These are phyloP conservation scores for Polypterus senegalus DNA, from an alignment of 2,113 vertebrate genomes.

Conservation along the genomic window DNA sequence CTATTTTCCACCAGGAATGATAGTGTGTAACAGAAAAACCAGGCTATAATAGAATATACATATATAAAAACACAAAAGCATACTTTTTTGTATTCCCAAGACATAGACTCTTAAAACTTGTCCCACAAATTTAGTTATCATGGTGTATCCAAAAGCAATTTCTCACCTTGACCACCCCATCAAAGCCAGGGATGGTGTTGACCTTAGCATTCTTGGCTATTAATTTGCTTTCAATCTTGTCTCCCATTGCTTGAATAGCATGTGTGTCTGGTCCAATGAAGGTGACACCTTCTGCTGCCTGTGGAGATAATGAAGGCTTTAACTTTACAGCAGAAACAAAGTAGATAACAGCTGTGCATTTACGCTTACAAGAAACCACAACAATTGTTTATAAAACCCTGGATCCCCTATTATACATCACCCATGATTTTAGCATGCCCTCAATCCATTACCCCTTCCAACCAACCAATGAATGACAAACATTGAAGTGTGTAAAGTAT, in stretches of 20 bases:
- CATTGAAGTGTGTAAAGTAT: too few relatives aligned
- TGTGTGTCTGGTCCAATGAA: slow-evolving; percentile 84
- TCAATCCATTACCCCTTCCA: too few relatives aligned
- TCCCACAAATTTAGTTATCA: too few relatives aligned
- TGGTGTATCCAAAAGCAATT: slow-evolving; percentile 11
- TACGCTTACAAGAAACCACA: slow-evolving; percentile 19
- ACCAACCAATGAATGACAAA: too few relatives aligned
- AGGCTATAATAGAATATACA: too few relatives aligned
- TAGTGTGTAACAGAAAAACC: too few relatives aligned
- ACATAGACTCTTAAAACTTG: too few relatives aligned
- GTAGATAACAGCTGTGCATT: slow-evolving; percentile 34
- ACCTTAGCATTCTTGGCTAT: slow-evolving; percentile 89
- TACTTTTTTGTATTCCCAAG: too few relatives aligned
- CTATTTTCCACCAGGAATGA: too few relatives aligned
- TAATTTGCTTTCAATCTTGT: slow-evolving; percentile 97
- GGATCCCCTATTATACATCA: background rate
- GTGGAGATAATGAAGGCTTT: slow-evolving; percentile 63
- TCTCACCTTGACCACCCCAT: slow-evolving; percentile 90
- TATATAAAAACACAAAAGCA: too few relatives aligned
- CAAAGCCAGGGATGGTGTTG: slow-evolving; percentile 93
- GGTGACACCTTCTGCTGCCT: slow-evolving; percentile 77
- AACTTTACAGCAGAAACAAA: slow-evolving; percentile 53
- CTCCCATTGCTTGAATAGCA: slow-evolving; percentile 87
- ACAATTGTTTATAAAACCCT: background rate
- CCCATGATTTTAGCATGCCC: too few relatives aligned